These are phyloP conservation scores for Ladona fulva DNA, from an alignment of 1,140 invertebrate genomes.

Conservation along the genomic window DNA sequence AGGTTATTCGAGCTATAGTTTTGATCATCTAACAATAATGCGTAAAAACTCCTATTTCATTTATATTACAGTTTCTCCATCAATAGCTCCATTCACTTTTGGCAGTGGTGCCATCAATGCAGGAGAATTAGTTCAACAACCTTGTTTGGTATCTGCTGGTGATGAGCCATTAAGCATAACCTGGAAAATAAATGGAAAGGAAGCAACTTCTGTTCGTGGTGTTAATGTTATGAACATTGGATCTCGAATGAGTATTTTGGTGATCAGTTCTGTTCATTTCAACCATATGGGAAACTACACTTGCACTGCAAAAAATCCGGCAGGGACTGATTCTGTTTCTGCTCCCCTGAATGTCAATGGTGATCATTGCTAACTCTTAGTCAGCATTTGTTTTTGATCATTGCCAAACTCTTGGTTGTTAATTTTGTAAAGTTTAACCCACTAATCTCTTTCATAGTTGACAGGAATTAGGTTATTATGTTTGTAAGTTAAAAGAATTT, in stretches of 20 bases:
- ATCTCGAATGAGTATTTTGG: conserved; percentile 28
- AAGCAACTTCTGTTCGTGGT: conserved; percentile 19
- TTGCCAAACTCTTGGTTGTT: too few relatives aligned
- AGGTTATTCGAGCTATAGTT: too few relatives aligned
- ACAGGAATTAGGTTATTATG: too few relatives aligned
- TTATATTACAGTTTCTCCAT: conserved; percentile 20
- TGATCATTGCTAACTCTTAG: conserved; percentile 27
- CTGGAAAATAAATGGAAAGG: conserved; percentile 42
- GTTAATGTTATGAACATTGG: conserved; percentile 29
- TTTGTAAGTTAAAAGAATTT: too few relatives aligned
- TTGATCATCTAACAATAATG: too few relatives aligned
- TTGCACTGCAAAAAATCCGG: conserved; percentile 61
- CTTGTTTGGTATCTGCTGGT: conserved; percentile 55
- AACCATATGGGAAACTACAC: conserved; percentile 71
- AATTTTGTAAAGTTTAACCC: too few relatives aligned
- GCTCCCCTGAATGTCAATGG: conserved; percentile 61
- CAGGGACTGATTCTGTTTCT: conserved; percentile 54
- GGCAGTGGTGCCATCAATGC: conserved; percentile 26
- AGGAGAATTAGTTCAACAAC: conserved; percentile 39
- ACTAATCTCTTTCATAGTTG: too few relatives aligned
- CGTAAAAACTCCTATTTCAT: not conserved
- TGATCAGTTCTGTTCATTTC: conserved; percentile 61
- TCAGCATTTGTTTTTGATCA: not conserved
- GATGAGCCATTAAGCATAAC: conserved; percentile 53
- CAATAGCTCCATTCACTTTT: conserved; percentile 21